Evolutionary conservation across 30 jellyfish, hydroid and myxozoan species (phyloP).

Genomic region (Mastigias papua): DNA sequence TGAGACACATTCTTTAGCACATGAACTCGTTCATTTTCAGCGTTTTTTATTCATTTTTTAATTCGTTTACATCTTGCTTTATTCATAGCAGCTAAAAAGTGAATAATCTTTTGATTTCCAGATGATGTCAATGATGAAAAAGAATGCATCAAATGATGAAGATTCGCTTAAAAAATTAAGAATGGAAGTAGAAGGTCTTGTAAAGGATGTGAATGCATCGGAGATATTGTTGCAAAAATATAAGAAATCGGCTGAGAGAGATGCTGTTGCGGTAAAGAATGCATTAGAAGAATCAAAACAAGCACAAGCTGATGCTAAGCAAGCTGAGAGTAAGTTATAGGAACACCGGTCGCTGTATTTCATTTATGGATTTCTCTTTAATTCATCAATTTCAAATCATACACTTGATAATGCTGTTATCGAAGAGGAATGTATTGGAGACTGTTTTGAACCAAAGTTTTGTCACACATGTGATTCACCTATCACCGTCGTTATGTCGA

Average conservation of each 20-base stretch:
- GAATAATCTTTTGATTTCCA: not conserved
- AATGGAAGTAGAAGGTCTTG: constrained; percentile 51
- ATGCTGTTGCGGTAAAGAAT: constrained; percentile 70
- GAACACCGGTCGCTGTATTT: not conserved
- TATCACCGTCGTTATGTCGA: no score
- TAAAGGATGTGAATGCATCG: constrained; percentile 50
- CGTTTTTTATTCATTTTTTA: no score
- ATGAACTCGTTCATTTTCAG: no score
- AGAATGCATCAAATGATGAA: constrained; percentile 12
- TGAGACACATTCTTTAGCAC: no score
- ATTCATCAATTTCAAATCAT: no score
- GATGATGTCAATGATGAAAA: constrained; percentile 42
- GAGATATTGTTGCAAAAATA: constrained; percentile 50
- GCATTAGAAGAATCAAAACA: constrained; percentile 53
- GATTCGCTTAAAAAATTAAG: constrained; percentile 27
- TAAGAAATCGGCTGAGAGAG: constrained; percentile 70
- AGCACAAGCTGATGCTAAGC: constrained; percentile 64
- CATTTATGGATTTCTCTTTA: not conserved
- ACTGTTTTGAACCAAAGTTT: no score
- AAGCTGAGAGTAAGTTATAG: constrained; percentile 52
- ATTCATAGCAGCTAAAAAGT: not conserved
- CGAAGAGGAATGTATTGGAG: no score
- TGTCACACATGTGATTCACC: no score
- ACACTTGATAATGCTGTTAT: no score
- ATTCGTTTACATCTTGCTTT: no score